phyloP scores from a whole-genome alignment of 2,888 invertebrate species.

The Adelphocoris suturalis region DNA sequence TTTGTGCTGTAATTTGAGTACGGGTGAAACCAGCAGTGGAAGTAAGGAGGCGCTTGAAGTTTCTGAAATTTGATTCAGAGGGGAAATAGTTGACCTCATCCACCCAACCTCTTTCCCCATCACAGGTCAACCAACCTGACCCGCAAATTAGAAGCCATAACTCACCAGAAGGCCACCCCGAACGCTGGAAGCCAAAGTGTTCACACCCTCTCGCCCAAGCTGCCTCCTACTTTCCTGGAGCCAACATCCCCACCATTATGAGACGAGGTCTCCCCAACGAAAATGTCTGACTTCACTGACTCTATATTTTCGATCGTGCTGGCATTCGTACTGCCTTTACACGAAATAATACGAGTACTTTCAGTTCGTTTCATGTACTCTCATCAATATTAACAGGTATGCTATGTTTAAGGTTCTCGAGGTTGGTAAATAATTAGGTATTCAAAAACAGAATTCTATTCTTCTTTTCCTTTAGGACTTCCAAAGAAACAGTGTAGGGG shows the following conservation, averaged over 20 bases:
- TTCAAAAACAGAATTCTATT: no score
- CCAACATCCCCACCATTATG: background rate
- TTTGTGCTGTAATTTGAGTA: background rate
- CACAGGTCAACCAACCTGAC: background rate
- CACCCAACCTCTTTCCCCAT: background rate
- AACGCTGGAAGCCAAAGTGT: background rate
- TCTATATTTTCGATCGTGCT: background rate
- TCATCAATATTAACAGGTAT: no score
- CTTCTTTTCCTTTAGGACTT: no score
- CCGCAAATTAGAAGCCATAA: constrained; percentile 66
- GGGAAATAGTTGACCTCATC: constrained; percentile 43
- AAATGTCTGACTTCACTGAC: background rate
- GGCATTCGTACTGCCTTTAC: background rate
- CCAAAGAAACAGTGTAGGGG: no score
- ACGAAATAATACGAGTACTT: no score
- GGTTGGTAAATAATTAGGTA: no score
- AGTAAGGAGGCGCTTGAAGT: background rate
- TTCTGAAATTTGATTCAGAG: constrained; percentile 48
- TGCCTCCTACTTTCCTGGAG: background rate
- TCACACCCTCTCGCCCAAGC: background rate
- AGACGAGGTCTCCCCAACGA: background rate
- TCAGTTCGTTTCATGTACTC: no score
- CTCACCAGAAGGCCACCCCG: constrained; percentile 36
- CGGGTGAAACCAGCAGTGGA: background rate
- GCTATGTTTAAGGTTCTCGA: no score